Evolutionary conservation across 2,113 vertebrate species (phyloP), one percentile per base, ranked within the genome.

Genomic region (Motacilla alba): DNA sequence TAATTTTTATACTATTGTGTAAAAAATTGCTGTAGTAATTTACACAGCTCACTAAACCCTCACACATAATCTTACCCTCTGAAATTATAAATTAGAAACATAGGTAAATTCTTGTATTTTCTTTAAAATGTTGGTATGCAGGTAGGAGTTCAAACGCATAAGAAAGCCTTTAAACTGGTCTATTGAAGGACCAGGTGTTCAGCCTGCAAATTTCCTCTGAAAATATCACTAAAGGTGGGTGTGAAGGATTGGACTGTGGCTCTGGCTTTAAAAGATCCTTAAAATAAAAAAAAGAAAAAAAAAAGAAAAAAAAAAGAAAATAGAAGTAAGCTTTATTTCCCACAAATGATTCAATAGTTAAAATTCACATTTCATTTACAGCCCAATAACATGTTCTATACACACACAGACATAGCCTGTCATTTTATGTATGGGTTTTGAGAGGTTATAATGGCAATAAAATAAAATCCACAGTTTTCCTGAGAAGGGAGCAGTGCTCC

Each of bases 351-450:
- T 93, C 3, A 3, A 89, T 74, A 93, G 85, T 96, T 96, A 95
- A 97, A 96, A 97, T 93, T 72, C 46, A 49, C 79, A 94, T 95
- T 97, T 97, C 74, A 63, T 90, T 96, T 96, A 93, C 53, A 84
- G 66, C 3, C 4, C 64, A 76, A 66, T 96, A 96, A 95, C 91
- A 67, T 18, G 27, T 94, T 96, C 79, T 85, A 12, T 0, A 33
- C 39, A 39, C 90, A 73, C 39, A 68, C 43, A 90, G 96, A 79
- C 63, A 69, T 49, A 95, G 69, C 69, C 49, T 89, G 77, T 78
- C 86, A 72, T 91, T 96, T 88, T 93, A 86, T 91, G 49, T 87
- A 87, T 82, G 94, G 50, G 30, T 69, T 94, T 93, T 90, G 67
- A 23, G 88, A 88, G 82, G 55, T 70, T 95, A 86, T 52, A 91